A percentile compares a stretch with the other conserved stretches of the same genome.
Conservation (phyloP, 2,113 vertebrate species). For the Scophthalmus maximus region DNA sequence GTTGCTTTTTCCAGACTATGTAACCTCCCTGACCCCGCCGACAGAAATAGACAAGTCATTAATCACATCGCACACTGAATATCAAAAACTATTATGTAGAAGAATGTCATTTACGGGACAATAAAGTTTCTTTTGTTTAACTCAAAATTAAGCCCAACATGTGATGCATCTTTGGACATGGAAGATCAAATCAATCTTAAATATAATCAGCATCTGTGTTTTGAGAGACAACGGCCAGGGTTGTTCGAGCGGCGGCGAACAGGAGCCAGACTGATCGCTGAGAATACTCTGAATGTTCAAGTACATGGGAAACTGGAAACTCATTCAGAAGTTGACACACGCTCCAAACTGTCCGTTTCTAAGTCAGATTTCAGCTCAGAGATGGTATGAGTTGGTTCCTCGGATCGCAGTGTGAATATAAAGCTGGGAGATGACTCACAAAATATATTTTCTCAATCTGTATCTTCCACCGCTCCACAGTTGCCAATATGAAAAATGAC, state of each 20-base stretch:
- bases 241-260: neutral
- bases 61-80: neutral
- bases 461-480: neutral
- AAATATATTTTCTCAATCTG: neutral
- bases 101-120: too few species aligned
- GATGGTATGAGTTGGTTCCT: neutral
- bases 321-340: neutral
- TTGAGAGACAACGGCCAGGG: neutral
- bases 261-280: slow-evolving; percentile 1
- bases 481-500: slow-evolving; percentile 1
- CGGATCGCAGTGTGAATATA: neutral
- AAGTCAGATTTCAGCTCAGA: neutral
- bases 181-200: neutral
- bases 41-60: neutral
- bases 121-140: too few species aligned
- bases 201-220: slow-evolving; percentile 4
- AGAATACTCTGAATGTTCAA: neutral
- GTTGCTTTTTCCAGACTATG: slow-evolving; percentile 6
- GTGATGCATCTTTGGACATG: neutral
- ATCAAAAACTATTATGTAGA: too few species aligned
- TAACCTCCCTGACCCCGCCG: neutral
- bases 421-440: neutral
- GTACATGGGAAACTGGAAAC: neutral
- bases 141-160: neutral
- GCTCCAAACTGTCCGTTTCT: neutral